A percentile compares a stretch with the other conserved stretches of the same genome.
These are phyloP conservation scores for Aleiodes leptofemur DNA, from an alignment of 2,888 invertebrate species.

Conservation along the genomic window DNA sequence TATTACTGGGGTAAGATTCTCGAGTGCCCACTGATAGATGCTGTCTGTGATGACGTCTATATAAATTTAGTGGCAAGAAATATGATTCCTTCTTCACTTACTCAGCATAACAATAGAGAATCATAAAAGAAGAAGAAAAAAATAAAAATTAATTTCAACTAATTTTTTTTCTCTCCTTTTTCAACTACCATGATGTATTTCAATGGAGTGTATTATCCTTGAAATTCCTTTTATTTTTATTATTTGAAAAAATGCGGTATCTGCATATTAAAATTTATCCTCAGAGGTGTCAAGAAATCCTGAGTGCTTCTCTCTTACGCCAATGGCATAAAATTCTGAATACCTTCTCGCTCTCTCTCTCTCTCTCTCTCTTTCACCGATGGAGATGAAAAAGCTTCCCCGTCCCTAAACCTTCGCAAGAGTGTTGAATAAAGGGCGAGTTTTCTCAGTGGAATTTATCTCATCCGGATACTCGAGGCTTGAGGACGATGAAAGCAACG, in stretches of 20 bases:
- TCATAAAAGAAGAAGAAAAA: not conserved
- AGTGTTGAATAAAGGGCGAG: slow-evolving; percentile 28
- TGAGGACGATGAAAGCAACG: slow-evolving; percentile 35
- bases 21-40: slow-evolving; percentile 13
- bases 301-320: slow-evolving; percentile 24
- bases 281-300: slow-evolving; percentile 27
- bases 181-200: slow-evolving; percentile 5
- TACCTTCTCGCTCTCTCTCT: not conserved
- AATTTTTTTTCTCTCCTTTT: slow-evolving; percentile 6
- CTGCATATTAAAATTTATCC: slow-evolving; percentile 37
- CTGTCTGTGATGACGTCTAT: slow-evolving; percentile 58
- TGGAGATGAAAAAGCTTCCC: slow-evolving; percentile 22
- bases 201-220: slow-evolving; percentile 20
- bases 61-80: slow-evolving; percentile 69
- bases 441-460: slow-evolving; percentile 40
- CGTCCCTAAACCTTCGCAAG: slow-evolving; percentile 3
- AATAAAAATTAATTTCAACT: not conserved
- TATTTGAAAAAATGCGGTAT: slow-evolving; percentile 33
- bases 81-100: slow-evolving; percentile 60
- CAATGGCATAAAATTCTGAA: no score
- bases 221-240: not conserved
- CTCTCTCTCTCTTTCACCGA: not conserved
- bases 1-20: slow-evolving; percentile 1
- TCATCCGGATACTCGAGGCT: slow-evolving; percentile 26
- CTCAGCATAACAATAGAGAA: slow-evolving; percentile 13